Evolutionary conservation across 2,888 invertebrate species (phyloP).

Genomic region (Pollenia amentaria): DNA sequence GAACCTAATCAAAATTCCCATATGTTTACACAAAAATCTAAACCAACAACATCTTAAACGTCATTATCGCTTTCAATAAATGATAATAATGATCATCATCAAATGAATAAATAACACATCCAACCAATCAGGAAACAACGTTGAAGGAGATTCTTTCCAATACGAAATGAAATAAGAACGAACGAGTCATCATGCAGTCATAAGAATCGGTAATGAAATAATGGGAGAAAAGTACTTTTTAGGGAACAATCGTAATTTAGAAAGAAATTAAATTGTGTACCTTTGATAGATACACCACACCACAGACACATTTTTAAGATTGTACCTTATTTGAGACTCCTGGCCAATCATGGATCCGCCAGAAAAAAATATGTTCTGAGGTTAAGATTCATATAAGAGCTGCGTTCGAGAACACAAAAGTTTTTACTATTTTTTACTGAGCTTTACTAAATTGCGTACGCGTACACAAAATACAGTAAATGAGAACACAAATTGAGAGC

Average conservation of each 20-base stretch:
- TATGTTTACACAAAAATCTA: conserved; percentile 71
- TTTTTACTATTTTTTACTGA: too few species aligned
- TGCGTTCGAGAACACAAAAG: too few species aligned
- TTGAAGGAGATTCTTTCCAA: conserved; percentile 53
- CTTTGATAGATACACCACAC: too few species aligned
- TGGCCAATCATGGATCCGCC: too few species aligned
- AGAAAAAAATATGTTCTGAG: too few species aligned
- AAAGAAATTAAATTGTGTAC: not conserved
- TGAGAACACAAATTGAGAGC: too few species aligned
- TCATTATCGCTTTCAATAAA: conserved; percentile 31
- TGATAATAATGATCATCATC: conserved; percentile 9
- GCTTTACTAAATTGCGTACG: too few species aligned
- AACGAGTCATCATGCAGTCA: not conserved
- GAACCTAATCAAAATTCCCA: conserved; percentile 72
- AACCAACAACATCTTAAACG: conserved; percentile 40
- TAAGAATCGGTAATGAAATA: conserved; percentile 1
- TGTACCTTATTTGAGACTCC: too few species aligned
- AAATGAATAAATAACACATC: conserved; percentile 10
- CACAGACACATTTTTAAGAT: too few species aligned
- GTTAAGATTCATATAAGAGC: too few species aligned
- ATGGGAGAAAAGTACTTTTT: conserved; percentile 9
- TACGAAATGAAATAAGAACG: conserved; percentile 45
- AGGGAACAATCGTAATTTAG: not conserved
- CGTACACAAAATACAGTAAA: too few species aligned
- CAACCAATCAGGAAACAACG: conserved; percentile 21